phyloP scores from a whole-genome alignment of 2,888 invertebrate genomes.

The Isoperla grammatica region DNA sequence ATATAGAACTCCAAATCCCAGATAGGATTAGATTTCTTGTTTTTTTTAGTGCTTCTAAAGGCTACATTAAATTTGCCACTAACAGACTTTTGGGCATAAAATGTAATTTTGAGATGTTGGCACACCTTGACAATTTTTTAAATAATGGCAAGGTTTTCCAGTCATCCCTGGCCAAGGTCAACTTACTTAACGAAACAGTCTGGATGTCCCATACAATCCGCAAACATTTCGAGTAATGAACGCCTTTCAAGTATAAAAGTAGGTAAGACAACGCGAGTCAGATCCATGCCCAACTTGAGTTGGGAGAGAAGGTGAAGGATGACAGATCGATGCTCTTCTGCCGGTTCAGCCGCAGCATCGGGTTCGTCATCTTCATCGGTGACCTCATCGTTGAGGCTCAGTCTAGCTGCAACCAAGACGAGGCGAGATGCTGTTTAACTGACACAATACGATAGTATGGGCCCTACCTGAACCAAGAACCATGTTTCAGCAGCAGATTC shows the following conservation, averaged over 20 bases:
- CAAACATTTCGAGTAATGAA: constrained; percentile 48
- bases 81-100: no score
- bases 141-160: background rate
- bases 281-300: constrained; percentile 49
- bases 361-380: constrained; percentile 31
- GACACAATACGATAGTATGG: no score
- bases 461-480: no score
- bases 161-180: background rate
- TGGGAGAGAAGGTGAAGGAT: constrained; percentile 46
- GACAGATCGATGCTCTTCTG: constrained; percentile 41
- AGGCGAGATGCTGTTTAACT: background rate
- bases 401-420: background rate
- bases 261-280: constrained; percentile 46
- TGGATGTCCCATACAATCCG: constrained; percentile 47
- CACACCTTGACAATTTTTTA: constrained; percentile 1
- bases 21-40: no score
- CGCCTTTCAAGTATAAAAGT: constrained; percentile 47
- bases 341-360: constrained; percentile 20
- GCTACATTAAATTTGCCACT: no score
- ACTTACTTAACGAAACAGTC: constrained; percentile 42
- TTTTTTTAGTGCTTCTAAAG: no score
- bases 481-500: no score
- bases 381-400: constrained; percentile 32
- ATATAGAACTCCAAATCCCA: no score
- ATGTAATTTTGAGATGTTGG: no score